phyloP scores from a whole-genome alignment of 23 tunicate species.

The Pegea sp. region DNA sequence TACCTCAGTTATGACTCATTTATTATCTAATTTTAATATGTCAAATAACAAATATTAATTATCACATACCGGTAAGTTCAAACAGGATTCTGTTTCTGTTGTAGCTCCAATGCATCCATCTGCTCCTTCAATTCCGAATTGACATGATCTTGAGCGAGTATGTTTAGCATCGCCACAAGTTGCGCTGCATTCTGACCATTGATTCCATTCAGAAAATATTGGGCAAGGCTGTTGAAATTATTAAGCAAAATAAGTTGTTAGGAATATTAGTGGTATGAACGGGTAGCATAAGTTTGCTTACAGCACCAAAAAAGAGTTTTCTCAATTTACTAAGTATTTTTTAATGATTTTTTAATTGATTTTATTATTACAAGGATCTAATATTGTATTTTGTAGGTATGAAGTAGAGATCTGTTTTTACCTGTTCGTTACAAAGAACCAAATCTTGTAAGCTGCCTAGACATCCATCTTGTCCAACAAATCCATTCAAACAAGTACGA shows the following conservation, averaged over 20 bases:
- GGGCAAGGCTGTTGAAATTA: slow-evolving; percentile 33
- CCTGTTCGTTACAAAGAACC: neutral
- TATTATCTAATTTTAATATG: too few relatives aligned
- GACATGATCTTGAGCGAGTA: slow-evolving; percentile 27
- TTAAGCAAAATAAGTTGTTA: neutral
- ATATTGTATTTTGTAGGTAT: too few relatives aligned
- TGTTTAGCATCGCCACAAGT: slow-evolving; percentile 38
- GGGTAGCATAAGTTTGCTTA: too few relatives aligned
- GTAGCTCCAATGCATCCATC: slow-evolving; percentile 29
- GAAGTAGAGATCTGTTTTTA: neutral
- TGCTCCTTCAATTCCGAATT: slow-evolving; percentile 34
- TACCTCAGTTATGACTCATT: too few relatives aligned
- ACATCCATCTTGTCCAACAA: slow-evolving; percentile 7
- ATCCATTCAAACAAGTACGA: slow-evolving; percentile 28
- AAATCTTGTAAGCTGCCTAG: slow-evolving; percentile 3
- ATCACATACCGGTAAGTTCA: too few relatives aligned
- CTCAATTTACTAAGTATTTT: too few relatives aligned
- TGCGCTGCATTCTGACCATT: slow-evolving; percentile 22
- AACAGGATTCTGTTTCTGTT: slow-evolving; percentile 9
- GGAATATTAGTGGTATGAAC: too few relatives aligned
- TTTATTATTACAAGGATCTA: too few relatives aligned
- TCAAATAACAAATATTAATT: too few relatives aligned
- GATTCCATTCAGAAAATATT: slow-evolving; percentile 27
- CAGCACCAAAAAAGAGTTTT: too few relatives aligned
- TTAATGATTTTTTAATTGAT: too few relatives aligned